Evolutionary conservation across 2,797 vertebrate species (phyloP), one percentile per base, ranked within the genome.

Genomic region (Orestias chungarensis): DNA sequence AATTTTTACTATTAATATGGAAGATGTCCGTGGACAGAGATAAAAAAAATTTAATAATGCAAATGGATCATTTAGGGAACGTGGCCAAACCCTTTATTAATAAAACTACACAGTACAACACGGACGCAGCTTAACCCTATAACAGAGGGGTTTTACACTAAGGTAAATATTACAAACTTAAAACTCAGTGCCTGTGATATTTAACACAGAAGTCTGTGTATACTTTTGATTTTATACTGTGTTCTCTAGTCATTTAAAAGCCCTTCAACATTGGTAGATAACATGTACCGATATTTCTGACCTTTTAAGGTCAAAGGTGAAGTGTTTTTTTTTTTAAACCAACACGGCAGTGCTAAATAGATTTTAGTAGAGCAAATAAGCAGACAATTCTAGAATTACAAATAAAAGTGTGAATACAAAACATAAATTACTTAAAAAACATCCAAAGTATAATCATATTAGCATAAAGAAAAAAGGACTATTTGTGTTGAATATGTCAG

Each of bases 1-100:
- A 44, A 79, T 90, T 86, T 76, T 74, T 87, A 66, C 71, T 15
- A 33, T 65, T 86, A 81, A 83, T 86, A 73, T 67, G n/a, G 64
- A 71, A 67, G 76, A 80, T 38, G 33, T n/a, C n/a, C 29, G 4
- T 27, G 10, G 27, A 73, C 55, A 35, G n/a, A n/a, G n/a, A n/a
- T n/a, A n/a, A n/a, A n/a, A n/a, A n/a, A n/a, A n/a, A n/a, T n/a
- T n/a, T n/a, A 46, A 68, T 70, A 38, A 81, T 73, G 73, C 47
- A 65, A 76, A 80, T 71, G 57, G 25, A 74, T 78, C 70, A 70
- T 35, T 79, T 49, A 70, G 50, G 2, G 2, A 38, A 67, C 69
- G 14, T 20, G 42, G 47, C 76, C 38, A 71, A 57, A 79, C 42
- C 42, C 23, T 23, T 71, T 74, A 61, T 52, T 43, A 49, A 17